Base-by-base conservation (phyloP, 2,888 invertebrate species). In the Tubiluchus corallicola region DNA sequence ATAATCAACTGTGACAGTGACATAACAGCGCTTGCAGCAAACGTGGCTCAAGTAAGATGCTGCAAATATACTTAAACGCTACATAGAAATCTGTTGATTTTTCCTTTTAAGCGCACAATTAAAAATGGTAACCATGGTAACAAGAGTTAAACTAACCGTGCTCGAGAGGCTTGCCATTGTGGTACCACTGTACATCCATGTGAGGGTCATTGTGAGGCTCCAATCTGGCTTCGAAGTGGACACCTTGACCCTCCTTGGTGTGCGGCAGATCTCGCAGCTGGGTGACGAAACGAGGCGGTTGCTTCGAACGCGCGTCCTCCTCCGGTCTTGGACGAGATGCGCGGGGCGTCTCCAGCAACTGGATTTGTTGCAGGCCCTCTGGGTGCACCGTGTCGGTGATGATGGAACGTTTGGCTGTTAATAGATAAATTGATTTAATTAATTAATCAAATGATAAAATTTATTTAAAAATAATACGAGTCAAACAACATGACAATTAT, bases 311-410 rank as follows among this genome's bases (percentile, higher is more conserved):
- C 46, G 20, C 41, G 21, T 4, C 18, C 9, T 4, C 37, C 47
- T 63, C 82, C 83, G 47, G 74, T 71, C 63, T 84, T 81, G 82
- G 81, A 44, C 79, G 75, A 20, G 79, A 77, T 48, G 77, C 79
- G 59, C 82, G 82, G 9, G 29, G 29, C 9, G 9, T 9, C 66
- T 90, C 88, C n/a, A 90, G 70, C 56, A 83, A 79, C 54, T 83
- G 82, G 50, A 90, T 88, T 65, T 90, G 87, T 57, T 84, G 78
- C 48, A 92, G 66, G 15, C 88, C 87, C 56, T 83, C 83, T 61
- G 88, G 84, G 56, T 92, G 88, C 61, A 87, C 85, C 4, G 88
- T 83, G 46, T 90, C 90, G 51, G 77, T 74, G 51, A 85, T 82
- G 48, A 87, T 83, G 1, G 78, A 77, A 57, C 81, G 74, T 68